phyloP scores from a whole-genome alignment of 2,888 invertebrate genomes.

The Pegoplata infirma region DNA sequence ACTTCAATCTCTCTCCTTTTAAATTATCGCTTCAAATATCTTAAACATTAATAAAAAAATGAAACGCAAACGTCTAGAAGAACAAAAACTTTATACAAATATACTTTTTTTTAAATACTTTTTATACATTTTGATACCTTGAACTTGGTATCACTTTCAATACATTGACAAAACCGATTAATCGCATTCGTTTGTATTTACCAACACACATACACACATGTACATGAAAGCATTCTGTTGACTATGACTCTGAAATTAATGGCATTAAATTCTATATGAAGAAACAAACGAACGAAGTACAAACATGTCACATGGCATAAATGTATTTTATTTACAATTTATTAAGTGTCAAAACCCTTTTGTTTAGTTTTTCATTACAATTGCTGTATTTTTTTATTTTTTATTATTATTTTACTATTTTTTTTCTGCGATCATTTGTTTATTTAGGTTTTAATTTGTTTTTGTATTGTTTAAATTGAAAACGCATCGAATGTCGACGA shows the following conservation, averaged over 20 bases:
- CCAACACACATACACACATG: too few relatives aligned
- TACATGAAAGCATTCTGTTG: too few relatives aligned
- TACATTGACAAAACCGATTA: conserved; percentile 9
- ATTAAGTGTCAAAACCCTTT: conserved; percentile 44
- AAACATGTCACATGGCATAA: conserved; percentile 1
- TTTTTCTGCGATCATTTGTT: conserved; percentile 37
- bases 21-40: not conserved
- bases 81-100: not conserved
- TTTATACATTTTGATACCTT: conserved; percentile 20
- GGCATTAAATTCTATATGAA: conserved; percentile 26
- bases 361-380: conserved; percentile 37
- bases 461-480: conserved; percentile 40
- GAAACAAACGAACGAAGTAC: not conserved
- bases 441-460: conserved; percentile 41
- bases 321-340: conserved; percentile 40
- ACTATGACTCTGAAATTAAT: conserved; percentile 36
- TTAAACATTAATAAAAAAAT: not conserved
- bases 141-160: conserved; percentile 26
- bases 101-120: too few relatives aligned
- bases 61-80: not conserved
- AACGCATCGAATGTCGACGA: conserved; percentile 47
- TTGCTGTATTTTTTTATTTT: conserved; percentile 22
- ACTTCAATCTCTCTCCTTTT: not conserved
- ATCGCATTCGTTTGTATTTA: not conserved
- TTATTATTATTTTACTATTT: too few relatives aligned